A percentile compares a stretch with the other conserved stretches of the same genome.
These are phyloP conservation scores for Irena cyanogastra DNA, from an alignment of 2,113 vertebrate genomes.

Conservation along the genomic window DNA sequence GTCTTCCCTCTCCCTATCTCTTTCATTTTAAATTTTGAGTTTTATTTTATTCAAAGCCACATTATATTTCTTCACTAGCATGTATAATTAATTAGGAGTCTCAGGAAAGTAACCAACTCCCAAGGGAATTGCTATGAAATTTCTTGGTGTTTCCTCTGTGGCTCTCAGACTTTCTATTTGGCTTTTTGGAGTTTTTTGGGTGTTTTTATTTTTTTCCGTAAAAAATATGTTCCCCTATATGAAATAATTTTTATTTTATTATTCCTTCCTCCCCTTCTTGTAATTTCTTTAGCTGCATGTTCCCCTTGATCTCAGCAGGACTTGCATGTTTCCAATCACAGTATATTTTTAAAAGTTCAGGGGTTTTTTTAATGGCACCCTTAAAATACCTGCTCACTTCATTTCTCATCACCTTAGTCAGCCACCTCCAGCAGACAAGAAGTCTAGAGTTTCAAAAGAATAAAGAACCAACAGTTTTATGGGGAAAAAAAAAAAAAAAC, in stretches of 20 bases:
- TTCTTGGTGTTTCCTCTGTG: not conserved
- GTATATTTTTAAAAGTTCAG: not conserved
- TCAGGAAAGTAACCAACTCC: conserved; percentile 35
- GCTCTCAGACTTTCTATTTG: not conserved
- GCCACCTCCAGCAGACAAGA: not conserved
- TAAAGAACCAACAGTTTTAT: not conserved
- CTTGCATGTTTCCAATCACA: not conserved
- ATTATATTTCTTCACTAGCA: not conserved
- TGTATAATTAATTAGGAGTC: conserved; percentile 53
- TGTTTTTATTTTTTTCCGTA: not conserved
- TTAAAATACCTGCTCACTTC: not conserved
- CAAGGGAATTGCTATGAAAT: conserved; percentile 10
- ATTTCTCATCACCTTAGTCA: not conserved
- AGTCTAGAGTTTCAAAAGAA: not conserved
- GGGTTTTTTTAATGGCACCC: not conserved
- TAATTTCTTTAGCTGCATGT: not conserved
- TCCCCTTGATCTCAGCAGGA: not conserved
- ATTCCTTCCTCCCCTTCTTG: not conserved
- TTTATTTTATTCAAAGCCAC: not conserved
- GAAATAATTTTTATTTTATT: not conserved
- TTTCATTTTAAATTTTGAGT: not conserved
- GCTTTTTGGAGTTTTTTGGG: not conserved
- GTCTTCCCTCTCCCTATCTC: not conserved
- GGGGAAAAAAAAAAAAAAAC: not conserved
- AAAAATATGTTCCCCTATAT: not conserved